phyloP scores from a whole-genome alignment of 2,113 vertebrate species.

The Nothoprocta pentlandii region DNA sequence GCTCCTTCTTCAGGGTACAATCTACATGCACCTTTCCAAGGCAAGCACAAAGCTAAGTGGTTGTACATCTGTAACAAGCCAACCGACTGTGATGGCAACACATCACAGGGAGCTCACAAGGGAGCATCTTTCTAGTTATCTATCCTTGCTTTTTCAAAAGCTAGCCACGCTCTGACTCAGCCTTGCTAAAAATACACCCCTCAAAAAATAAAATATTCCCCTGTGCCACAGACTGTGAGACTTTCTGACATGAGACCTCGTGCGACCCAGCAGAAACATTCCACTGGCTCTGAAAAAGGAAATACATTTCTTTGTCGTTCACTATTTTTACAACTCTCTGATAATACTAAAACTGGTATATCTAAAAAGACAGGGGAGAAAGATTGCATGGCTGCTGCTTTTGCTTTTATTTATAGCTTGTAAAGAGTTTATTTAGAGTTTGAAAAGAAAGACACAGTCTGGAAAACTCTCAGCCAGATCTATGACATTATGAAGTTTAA shows the following conservation, averaged over 20 bases:
- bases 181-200: neutral
- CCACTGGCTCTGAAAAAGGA: neutral
- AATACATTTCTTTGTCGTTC: neutral
- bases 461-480: neutral
- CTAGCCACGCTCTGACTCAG: neutral
- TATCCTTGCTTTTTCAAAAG: neutral
- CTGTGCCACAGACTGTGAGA: neutral
- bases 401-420: neutral
- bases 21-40: neutral
- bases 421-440: neutral
- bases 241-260: neutral
- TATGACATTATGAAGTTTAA: neutral
- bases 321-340: accelerated
- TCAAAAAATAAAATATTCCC: slow-evolving; percentile 4
- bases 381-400: neutral
- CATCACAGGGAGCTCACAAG: neutral
- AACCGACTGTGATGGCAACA: neutral
- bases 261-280: neutral
- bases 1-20: neutral
- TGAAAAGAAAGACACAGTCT: neutral
- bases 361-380: neutral
- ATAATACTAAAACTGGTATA: neutral
- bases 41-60: neutral
- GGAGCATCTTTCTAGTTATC: neutral
- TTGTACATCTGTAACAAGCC: neutral